A percentile compares a stretch with the other conserved stretches of the same genome.
These are phyloP conservation scores for Scaptomyza pallida DNA, from an alignment of 1,140 invertebrate genomes.

Conservation along the genomic window DNA sequence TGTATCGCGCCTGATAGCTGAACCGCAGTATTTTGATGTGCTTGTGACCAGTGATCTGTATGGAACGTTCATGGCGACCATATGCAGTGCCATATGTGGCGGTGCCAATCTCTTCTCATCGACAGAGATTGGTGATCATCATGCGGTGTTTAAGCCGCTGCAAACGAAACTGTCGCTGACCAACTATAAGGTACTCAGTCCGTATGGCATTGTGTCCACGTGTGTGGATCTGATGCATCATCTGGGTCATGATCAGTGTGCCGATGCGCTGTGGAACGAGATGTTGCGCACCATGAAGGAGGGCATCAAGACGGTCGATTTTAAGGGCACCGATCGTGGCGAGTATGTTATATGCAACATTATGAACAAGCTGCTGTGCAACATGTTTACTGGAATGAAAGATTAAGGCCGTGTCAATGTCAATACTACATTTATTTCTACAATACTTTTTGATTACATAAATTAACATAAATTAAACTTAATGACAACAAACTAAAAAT, in stretches of 20 bases:
- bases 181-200: constrained; percentile 61
- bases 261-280: constrained; percentile 39
- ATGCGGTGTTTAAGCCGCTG: constrained; percentile 73
- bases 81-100: constrained; percentile 64
- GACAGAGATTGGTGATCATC: constrained; percentile 56
- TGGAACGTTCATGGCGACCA: constrained; percentile 69
- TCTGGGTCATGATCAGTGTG: constrained; percentile 47
- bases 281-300: constrained; percentile 63
- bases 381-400: constrained; percentile 11
- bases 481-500: constrained; percentile 31
- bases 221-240: constrained; percentile 63
- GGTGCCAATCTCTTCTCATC: constrained; percentile 71
- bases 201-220: constrained; percentile 69
- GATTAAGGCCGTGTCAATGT: background rate
- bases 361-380: constrained; percentile 58
- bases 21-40: constrained; percentile 60
- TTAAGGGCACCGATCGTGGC: constrained; percentile 59
- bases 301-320: constrained; percentile 62
- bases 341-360: constrained; percentile 73
- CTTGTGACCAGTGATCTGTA: constrained; percentile 72
- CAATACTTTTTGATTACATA: constrained; percentile 20
- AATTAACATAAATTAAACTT: constrained; percentile 10
- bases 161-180: constrained; percentile 74
- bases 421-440: constrained; percentile 5
- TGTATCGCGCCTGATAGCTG: constrained; percentile 37